Base-by-base conservation (phyloP, 2,888 invertebrate genomes). In the Drepana falcataria region DNA sequence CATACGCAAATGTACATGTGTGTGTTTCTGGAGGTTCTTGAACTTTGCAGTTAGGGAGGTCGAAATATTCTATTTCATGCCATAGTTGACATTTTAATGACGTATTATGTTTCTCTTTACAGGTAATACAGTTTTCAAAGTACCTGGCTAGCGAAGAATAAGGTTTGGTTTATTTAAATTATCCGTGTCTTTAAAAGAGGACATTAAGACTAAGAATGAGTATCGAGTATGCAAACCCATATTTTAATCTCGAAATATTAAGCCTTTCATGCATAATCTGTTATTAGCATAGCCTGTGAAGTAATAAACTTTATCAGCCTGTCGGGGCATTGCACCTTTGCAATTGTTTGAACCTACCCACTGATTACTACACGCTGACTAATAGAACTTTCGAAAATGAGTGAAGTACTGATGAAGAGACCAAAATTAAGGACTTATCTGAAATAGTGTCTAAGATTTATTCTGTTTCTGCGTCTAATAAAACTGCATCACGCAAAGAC, bases 291-390 rank as follows among this genome's bases (percentile, higher is more conserved):
- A 66, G 61, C 60, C 64, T 58, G 61, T 55, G 49, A 5, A 63
- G 63, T 59, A 64, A 69, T 69, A 64, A 65, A 60, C 57, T 54
- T 66, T 74, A 73, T 74, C 74, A 65, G 74, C 74, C 73, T 64
- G 66, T 52, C 55, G 53, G 37, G 57, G 55, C 65, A 53, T 69
- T 73, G 67, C 71, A 71, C 72, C 64, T 68, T 2, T 9, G 7
- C 40, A 33, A 6, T 51, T 33, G 33, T 40, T 51, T 41, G 2
- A 9, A 9, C 5, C 2, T 44, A 44, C 9, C 9, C 9, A 44
- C 9, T 9, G 9, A 3, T 9, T 44, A 3, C 9, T 9, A 44
- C 44, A 3, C 0, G 9, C 3, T 44, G 44, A 44, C 44, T 44
- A 9, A 9, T 44, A 9, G 9, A 44, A 9, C 44, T 9, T 44